Percentiles rank a stretch among this genome's conserved stretches.
These are phyloP conservation scores for Hydrotaea cyrtoneurina DNA, from an alignment of 2,888 invertebrate genomes.

Conservation along the genomic window DNA sequence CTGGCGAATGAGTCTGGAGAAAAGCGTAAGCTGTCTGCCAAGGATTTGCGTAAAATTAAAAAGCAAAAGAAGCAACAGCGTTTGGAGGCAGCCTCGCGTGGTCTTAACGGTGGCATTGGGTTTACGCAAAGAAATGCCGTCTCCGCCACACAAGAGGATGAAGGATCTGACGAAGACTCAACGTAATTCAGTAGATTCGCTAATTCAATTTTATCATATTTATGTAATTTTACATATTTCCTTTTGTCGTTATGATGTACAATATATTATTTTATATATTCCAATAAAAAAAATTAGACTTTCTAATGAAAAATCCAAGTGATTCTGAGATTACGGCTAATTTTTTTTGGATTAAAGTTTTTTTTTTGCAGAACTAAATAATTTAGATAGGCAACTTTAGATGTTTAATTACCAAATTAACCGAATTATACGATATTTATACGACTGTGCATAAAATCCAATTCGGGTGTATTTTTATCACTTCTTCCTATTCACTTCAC, in stretches of 20 bases:
- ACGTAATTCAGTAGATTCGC: background rate
- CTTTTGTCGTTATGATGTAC: background rate
- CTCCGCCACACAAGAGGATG: background rate
- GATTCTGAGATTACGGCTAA: too few relatives aligned
- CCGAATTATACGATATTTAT: too few relatives aligned
- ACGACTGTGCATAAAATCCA: too few relatives aligned
- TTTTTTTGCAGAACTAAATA: too few relatives aligned
- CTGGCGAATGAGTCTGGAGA: slow-evolving; percentile 33
- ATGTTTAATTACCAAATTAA: too few relatives aligned
- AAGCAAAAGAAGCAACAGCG: slow-evolving; percentile 74
- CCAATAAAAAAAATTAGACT: background rate
- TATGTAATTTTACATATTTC: slow-evolving; percentile 23
- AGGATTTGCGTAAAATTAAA: slow-evolving; percentile 71
- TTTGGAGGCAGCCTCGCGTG: slow-evolving; percentile 73
- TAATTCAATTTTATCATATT: slow-evolving; percentile 8
- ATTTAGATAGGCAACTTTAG: too few relatives aligned
- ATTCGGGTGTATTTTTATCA: too few relatives aligned
- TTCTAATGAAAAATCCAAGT: too few relatives aligned
- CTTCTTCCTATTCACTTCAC: too few relatives aligned
- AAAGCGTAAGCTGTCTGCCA: slow-evolving; percentile 59
- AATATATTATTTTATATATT: background rate
- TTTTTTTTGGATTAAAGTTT: too few relatives aligned
- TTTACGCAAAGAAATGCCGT: slow-evolving; percentile 65
- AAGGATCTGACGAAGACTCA: slow-evolving; percentile 27
- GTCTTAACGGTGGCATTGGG: slow-evolving; percentile 72